Evolutionary conservation across 2,113 vertebrate genomes (phyloP), one percentile per base, ranked within the genome.

Genomic region (Dicentrarchus labrax): DNA sequence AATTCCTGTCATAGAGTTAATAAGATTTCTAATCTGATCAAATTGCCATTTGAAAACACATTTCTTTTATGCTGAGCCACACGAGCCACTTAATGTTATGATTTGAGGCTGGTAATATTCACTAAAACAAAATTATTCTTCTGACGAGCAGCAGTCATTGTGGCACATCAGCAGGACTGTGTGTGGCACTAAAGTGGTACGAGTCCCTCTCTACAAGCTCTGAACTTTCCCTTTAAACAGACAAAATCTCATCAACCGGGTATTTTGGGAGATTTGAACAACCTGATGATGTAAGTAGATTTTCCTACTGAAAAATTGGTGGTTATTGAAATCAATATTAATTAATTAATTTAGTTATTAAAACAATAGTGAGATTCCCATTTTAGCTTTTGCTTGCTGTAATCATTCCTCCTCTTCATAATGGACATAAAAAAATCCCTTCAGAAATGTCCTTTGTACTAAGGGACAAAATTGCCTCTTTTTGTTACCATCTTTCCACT

Each of bases 21-120:
- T 81, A 59, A 0, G 17, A 65, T 22, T 65, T 78, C 68, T 79
- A 80, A 79, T 84, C 62, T 68, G 69, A 80, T 85, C 65, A 72
- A 87, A 70, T 62, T 65, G 36, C 56, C 66, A 64, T 81, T 83
- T 76, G 19, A 76, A 81, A 48, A 51, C 69, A 71, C 47, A 79
- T 87, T 80, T 69, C 21, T 60, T 56, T 69, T 1, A 66, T 9
- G 15, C 43, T 41, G 17, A 69, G 62, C 56, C 38, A 43, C 4
- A 11, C n/a, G n/a, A 21, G 12, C n/a, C 5, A n/a, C 45, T 71
- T 62, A 54, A 24, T 56, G 64, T 21, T 43, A 13, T 54, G 47
- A 70, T 78, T 60, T 47, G 64, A 66, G 30, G 54, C 47, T 64
- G 74, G 45, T 80, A 65, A 60, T 62, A 21, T 17, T 78, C 38